phyloP scores from a whole-genome alignment of 2,113 vertebrate species.

The Sturnira hondurensis region DNA sequence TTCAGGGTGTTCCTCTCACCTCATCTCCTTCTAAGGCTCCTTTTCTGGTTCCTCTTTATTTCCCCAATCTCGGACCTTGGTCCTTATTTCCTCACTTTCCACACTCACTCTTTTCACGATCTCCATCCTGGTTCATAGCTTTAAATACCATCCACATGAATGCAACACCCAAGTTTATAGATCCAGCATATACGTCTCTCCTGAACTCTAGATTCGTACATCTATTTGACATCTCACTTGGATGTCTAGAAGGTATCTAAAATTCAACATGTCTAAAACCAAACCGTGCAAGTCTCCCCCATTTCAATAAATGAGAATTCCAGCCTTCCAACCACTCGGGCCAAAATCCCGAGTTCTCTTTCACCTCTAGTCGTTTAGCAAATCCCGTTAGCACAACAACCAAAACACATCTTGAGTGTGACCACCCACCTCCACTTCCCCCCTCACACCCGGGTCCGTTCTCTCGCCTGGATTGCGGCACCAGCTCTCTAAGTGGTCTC shows the following conservation, averaged over 20 bases:
- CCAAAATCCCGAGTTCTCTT: neutral
- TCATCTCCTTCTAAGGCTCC: neutral
- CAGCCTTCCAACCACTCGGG: neutral
- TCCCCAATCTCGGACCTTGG: neutral
- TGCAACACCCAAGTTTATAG: neutral
- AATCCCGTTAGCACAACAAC: neutral
- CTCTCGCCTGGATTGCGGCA: neutral
- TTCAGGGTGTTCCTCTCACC: neutral
- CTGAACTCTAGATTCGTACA: neutral
- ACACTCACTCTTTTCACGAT: neutral
- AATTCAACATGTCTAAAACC: neutral
- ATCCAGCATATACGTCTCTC: neutral
- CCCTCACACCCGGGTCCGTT: neutral
- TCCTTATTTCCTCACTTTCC: neutral
- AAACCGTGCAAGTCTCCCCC: neutral
- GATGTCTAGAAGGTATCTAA: neutral
- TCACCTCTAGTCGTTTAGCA: neutral
- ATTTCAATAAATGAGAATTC: neutral
- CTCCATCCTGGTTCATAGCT: neutral
- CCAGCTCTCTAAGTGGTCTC: neutral
- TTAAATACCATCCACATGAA: neutral
- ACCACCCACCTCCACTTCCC: neutral
- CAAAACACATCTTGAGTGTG: neutral
- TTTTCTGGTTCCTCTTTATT: neutral
- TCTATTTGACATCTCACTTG: neutral